Conservation (phyloP, 2,797 vertebrate species). For the Acipenser transmontanus region DNA sequence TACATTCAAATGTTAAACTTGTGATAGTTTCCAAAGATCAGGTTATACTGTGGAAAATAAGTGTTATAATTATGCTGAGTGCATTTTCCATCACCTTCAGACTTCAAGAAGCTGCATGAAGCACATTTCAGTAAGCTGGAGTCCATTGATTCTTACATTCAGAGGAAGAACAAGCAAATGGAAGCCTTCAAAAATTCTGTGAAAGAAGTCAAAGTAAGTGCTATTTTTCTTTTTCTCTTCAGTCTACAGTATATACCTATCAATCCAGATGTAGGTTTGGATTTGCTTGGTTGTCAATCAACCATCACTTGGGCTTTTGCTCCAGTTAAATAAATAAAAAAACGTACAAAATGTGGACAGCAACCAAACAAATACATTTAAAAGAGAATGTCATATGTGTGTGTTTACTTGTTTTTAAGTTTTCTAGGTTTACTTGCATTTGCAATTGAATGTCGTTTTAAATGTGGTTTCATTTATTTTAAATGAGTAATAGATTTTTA, state of each 20-base stretch:
- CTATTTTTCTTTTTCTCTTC: neutral
- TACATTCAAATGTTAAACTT: neutral
- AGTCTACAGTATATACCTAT: neutral
- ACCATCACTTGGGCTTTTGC: too few species aligned
- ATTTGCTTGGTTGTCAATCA: too few species aligned
- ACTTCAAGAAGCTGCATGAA: conserved; percentile 90
- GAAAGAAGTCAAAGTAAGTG: conserved; percentile 69
- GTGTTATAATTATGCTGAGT: neutral
- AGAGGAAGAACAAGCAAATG: conserved; percentile 71
- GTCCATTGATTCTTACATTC: conserved; percentile 83
- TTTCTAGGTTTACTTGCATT: too few species aligned
- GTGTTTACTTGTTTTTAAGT: too few species aligned
- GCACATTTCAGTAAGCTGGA: conserved; percentile 90
- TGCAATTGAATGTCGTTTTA: too few species aligned
- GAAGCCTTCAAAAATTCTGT: conserved; percentile 52
- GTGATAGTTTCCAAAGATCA: neutral
- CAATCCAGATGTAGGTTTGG: too few species aligned
- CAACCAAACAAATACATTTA: too few species aligned
- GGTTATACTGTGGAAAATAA: neutral
- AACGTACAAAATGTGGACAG: too few species aligned
- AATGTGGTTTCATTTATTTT: too few species aligned
- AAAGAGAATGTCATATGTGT: too few species aligned
- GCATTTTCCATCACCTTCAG: conserved; percentile 41
- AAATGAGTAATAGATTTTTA: too few species aligned
- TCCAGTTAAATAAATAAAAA: too few species aligned